Conservation (phyloP, 2,797 vertebrate genomes). For the Stomatorhinus walkeri region DNA sequence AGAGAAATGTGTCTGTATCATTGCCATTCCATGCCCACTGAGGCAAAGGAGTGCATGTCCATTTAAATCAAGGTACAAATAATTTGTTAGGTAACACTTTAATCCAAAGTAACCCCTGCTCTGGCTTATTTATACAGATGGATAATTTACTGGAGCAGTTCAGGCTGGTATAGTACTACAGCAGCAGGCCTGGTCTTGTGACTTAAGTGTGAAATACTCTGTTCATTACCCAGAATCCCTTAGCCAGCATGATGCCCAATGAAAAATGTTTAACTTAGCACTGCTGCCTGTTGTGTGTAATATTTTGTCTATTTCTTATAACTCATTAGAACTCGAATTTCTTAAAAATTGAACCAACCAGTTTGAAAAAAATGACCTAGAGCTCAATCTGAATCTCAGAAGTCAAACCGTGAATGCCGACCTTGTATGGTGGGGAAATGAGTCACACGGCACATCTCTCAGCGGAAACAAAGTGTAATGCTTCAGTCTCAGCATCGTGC, state of each 20-base stretch:
- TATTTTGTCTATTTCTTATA: not conserved
- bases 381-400: no score
- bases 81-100: not conserved
- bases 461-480: no score
- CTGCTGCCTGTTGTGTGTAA: not conserved
- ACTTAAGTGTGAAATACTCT: not conserved
- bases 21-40: not conserved
- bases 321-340: no score
- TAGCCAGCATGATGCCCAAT: not conserved
- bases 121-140: not conserved
- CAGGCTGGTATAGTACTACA: not conserved
- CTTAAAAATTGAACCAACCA: no score
- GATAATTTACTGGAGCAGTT: not conserved
- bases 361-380: no score
- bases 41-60: not conserved
- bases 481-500: no score
- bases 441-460: no score
- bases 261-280: not conserved
- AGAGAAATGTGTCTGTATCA: not conserved
- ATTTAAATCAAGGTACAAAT: not conserved
- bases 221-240: not conserved
- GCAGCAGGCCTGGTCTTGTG: not conserved
- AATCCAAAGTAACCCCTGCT: not conserved
- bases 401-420: no score
- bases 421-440: no score